phyloP scores from a whole-genome alignment of 2,113 vertebrate genomes.

The Catagonus wagneri region DNA sequence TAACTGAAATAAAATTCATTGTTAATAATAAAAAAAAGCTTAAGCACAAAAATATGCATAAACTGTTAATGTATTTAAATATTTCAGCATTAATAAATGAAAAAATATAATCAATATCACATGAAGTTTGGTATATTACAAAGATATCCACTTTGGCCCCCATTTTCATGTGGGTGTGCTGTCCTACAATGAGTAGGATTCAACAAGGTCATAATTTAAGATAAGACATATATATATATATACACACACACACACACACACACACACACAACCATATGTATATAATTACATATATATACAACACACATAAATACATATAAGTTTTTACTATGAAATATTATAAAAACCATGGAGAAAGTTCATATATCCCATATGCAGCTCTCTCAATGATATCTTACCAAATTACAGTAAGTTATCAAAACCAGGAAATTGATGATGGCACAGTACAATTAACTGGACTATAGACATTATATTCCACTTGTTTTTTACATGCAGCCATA shows the following conservation, averaged over 20 bases:
- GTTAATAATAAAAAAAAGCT: no score
- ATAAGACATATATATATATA: neutral
- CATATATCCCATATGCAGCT: neutral
- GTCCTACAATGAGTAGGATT: neutral
- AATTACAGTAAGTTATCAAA: neutral
- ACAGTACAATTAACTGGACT: neutral
- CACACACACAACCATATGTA: no score
- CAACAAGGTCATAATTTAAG: slow-evolving; percentile 28
- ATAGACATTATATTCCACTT: neutral
- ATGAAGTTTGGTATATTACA: slow-evolving; percentile 10
- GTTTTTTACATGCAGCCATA: neutral
- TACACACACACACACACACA: no score
- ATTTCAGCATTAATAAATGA: slow-evolving; percentile 22
- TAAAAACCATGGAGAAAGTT: neutral
- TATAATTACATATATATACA: neutral
- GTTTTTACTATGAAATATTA: slow-evolving; percentile 20
- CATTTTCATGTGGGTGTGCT: neutral
- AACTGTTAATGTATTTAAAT: neutral
- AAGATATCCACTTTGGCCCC: neutral
- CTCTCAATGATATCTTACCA: neutral
- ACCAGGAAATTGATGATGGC: neutral
- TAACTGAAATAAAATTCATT: no score
- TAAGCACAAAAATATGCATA: slow-evolving; percentile 26
- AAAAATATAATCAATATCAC: neutral
- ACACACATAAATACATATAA: neutral